phyloP scores from a whole-genome alignment of 1,140 invertebrate species.

The Psix sp. region DNA sequence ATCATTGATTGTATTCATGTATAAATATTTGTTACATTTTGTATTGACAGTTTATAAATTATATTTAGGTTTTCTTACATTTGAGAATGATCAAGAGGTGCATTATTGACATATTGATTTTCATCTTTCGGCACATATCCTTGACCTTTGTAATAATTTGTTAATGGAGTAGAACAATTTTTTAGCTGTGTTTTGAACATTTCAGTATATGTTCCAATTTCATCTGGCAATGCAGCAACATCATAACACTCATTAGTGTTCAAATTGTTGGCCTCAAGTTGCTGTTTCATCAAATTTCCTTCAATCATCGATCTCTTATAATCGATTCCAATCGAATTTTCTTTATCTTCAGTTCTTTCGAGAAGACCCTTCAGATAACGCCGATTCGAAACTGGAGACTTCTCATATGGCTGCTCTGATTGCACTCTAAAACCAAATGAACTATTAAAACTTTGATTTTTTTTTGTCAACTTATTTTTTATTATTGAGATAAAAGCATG shows the following conservation, averaged over 20 bases:
- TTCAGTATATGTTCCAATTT: constrained; percentile 30
- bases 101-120: constrained; percentile 28
- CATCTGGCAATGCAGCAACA: constrained; percentile 8
- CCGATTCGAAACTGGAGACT: constrained; percentile 15
- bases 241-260: constrained; percentile 31
- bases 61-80: constrained; percentile 9
- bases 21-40: too few species aligned
- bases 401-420: constrained; percentile 17
- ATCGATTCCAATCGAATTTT: constrained; percentile 26
- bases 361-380: constrained; percentile 31
- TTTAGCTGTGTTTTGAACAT: constrained; percentile 37
- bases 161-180: constrained; percentile 34
- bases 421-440: constrained; percentile 17
- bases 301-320: constrained; percentile 22
- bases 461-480: too few species aligned
- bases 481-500: too few species aligned
- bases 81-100: constrained; percentile 16
- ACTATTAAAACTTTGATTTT: constrained; percentile 1
- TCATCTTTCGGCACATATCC: constrained; percentile 21
- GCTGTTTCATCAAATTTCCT: constrained; percentile 26
- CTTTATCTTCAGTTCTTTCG: constrained; percentile 31
- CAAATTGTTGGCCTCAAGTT: constrained; percentile 18
- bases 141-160: constrained; percentile 27
- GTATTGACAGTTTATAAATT: too few species aligned
- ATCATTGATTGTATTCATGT: too few species aligned